Base-by-base conservation (phyloP, 2,888 invertebrate species). In the Himalopsyche tibetana region DNA sequence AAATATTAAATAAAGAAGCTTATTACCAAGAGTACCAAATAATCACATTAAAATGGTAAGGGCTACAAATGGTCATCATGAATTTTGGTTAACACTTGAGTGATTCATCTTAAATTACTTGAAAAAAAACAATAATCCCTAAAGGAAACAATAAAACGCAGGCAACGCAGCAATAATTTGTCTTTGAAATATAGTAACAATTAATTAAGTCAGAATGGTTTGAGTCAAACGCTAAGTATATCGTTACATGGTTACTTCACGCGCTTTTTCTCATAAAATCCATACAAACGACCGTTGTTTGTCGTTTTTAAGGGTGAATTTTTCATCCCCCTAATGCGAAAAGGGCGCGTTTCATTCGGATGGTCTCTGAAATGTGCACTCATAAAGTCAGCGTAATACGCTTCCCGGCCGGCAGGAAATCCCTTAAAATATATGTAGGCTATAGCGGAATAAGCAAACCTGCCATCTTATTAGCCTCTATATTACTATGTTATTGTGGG, bases 231-330 rank as follows among this genome's bases (percentile, higher is more conserved):
- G 12, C 74, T 36, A 74, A 74, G 74, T 74, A 74, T 74, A 74
- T 74, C 74, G 74, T 74, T 74, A 74, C 74, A 74, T 74, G 74
- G 74, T 36, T 28, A 38, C 74, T 74, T 74, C 74, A 36, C 74
- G 74, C 74, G 38, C 74, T 38, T 74, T 74, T 74, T 74, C 74
- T 74, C 74, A 74, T 74, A 74, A 74, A 74, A 74, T 74, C 74
- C 74, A 74, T 74, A 74, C 74, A 74, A 74, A 74, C 74, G 74
- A 74, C 74, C 74, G 74, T 74, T 74, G 74, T 74, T 74, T 74
- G 74, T 74, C 74, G 74, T 74, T 74, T 74, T 74, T 74, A 36
- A 74, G 74, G 74, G 74, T 74, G 74, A 74, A 74, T 74, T 74
- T 74, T 74, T 74, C 74, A 74, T 36, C 74, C 74, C 74, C 36